A percentile compares a stretch with the other conserved stretches of the same genome.
These are phyloP conservation scores for Nebria brevicollis DNA, from an alignment of 2,888 invertebrate species.

Conservation along the genomic window DNA sequence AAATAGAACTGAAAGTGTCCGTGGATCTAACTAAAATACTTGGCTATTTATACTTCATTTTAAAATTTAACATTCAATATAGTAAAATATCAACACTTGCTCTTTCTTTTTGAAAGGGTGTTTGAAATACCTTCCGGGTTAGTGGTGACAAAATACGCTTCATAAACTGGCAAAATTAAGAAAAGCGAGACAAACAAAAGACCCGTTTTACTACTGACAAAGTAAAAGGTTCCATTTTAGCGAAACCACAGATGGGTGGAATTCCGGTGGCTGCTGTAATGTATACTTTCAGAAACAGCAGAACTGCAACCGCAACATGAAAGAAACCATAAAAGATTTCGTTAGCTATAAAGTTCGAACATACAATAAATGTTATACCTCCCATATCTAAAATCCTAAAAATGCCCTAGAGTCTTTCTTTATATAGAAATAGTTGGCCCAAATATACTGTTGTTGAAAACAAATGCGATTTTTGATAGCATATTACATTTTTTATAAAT, in stretches of 20 bases:
- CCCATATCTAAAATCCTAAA: conserved; percentile 38
- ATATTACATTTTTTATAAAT: not conserved
- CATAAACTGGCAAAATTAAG: too few relatives aligned
- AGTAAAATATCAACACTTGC: too few relatives aligned
- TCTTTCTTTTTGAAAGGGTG: too few relatives aligned
- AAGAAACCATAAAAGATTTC: conserved; percentile 43
- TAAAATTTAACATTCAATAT: not conserved
- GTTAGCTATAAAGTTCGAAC: conserved; percentile 42
- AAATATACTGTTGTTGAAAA: conserved; percentile 35
- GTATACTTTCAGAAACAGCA: conserved; percentile 25
- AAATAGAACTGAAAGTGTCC: not conserved
- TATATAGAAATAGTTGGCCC: conserved; percentile 41
- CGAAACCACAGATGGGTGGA: not conserved
- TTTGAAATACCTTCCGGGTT: too few relatives aligned
- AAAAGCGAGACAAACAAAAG: too few relatives aligned
- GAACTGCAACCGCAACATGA: conserved; percentile 41
- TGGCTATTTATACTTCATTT: not conserved
- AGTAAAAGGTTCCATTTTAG: not conserved
- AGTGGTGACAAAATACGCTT: too few relatives aligned
- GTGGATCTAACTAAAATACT: not conserved
- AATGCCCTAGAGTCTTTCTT: conserved; percentile 39
- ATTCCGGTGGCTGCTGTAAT: not conserved
- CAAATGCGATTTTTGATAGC: conserved; percentile 37
- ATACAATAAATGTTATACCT: conserved; percentile 38
- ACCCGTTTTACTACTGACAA: not conserved